Conservation (phyloP, 1,140 invertebrate genomes). For the Elysia chlorotica region DNA sequence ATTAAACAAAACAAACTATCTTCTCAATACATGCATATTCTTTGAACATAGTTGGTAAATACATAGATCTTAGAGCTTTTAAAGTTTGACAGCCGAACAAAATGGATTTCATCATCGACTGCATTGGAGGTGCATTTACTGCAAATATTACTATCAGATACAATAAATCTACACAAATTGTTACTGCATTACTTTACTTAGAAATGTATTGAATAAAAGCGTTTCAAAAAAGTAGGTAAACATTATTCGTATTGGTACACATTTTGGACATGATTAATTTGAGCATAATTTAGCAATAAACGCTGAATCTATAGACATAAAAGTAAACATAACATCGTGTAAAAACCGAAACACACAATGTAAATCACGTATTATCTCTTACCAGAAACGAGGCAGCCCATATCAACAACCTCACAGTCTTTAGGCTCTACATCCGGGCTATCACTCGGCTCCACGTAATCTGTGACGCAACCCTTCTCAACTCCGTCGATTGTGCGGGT, state of each 20-base stretch:
- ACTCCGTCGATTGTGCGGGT: background rate
- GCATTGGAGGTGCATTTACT: too few species aligned
- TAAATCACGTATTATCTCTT: background rate
- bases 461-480: constrained; percentile 25
- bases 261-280: background rate
- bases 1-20: too few species aligned
- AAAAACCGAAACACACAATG: background rate
- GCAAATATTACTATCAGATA: too few species aligned
- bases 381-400: constrained; percentile 12
- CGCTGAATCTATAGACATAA: background rate
- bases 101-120: too few species aligned
- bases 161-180: too few species aligned
- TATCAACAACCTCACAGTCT: constrained; percentile 16
- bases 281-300: background rate
- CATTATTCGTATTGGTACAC: background rate
- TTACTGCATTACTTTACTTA: too few species aligned
- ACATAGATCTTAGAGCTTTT: too few species aligned
- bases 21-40: too few species aligned
- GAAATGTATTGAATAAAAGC: background rate
- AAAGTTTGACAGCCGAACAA: too few species aligned
- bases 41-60: too few species aligned
- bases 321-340: background rate
- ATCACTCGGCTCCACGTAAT: constrained; percentile 2
- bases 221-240: background rate
- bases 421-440: background rate